Base-by-base conservation (phyloP, 2,113 vertebrate genomes). In the Alces alces region DNA sequence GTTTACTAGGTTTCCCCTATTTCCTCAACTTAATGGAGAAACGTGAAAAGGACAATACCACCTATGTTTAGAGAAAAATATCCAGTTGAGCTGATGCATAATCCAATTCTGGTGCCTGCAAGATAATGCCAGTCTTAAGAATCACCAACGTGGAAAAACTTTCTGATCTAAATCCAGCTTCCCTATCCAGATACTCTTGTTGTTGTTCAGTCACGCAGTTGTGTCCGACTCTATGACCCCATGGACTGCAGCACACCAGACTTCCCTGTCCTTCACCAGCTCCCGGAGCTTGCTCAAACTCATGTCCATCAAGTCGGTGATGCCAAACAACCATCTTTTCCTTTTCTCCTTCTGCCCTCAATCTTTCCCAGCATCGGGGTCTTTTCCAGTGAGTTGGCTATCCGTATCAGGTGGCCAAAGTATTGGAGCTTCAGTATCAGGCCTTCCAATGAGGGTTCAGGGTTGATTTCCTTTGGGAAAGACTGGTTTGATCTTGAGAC, bases 111-210 rank as follows among this genome's bases (percentile, higher is more conserved):
- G 86, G 58, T 33, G 45, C 15, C 91, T 95, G 15, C 7, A 80
- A 96, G 52, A 66, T 30, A 92, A 80, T 12, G 19, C 33, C 47
- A 8, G 19, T 73, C 25, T 47, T 21, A 86, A 89, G 39, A 96
- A 89, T 3, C 36, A 45, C 50, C n/a, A 57, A 54, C 85, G 50
- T 79, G 55, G 5, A 36, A 52, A 70, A 80, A 52, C 25, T 82
- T 92, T 39, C 54, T 70, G 11, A 50, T 30, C 28, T 52, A 86
- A 82, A 90, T 54, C n/a, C 7, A 95, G 7, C 25, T 88, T 39
- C 6, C 8, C 23, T 14, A 14, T 7, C 3, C 1, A 27, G 66
- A 73, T 13, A 23, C n/a, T n/a, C 33, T 36, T 5, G 2, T 19
- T 66, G 16, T 1, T 14, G 11, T 76, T 76, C 70, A 76, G 36